phyloP scores from a whole-genome alignment of 2,888 invertebrate species.

The Plagodis pulveraria region DNA sequence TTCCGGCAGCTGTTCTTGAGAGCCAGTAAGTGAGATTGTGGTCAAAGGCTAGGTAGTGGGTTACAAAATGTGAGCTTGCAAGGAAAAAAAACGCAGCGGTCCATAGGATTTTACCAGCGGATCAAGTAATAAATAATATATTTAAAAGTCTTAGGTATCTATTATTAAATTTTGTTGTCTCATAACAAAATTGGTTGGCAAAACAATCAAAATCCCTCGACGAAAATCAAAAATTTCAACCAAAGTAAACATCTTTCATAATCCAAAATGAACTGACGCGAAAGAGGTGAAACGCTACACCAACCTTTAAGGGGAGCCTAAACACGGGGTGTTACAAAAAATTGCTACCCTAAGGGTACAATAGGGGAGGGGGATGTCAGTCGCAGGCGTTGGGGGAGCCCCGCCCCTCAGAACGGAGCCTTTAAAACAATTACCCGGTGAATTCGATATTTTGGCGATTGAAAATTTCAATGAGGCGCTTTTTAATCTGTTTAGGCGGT shows the following conservation, averaged over 20 bases:
- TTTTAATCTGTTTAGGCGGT: slow-evolving; percentile 37
- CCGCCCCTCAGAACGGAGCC: slow-evolving; percentile 47
- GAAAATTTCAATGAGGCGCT: slow-evolving; percentile 16
- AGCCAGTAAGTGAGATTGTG: too few relatives aligned
- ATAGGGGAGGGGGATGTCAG: slow-evolving; percentile 62
- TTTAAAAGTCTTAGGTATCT: too few relatives aligned
- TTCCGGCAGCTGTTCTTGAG: too few relatives aligned
- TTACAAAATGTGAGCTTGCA: too few relatives aligned
- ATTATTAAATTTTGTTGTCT: too few relatives aligned
- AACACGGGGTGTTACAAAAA: slow-evolving; percentile 73
- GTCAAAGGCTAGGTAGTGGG: too few relatives aligned
- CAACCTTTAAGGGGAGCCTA: slow-evolving; percentile 21
- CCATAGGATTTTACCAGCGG: too few relatives aligned
- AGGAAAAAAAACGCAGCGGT: too few relatives aligned
- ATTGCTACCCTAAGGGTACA: slow-evolving; percentile 63
- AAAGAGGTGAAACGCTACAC: slow-evolving; percentile 18
- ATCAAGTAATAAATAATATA: too few relatives aligned
- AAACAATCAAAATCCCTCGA: background rate
- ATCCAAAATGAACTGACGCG: slow-evolving; percentile 4
- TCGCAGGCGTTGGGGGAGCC: slow-evolving; percentile 52
- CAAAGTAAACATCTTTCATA: slow-evolving; percentile 3
- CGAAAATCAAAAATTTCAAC: slow-evolving; percentile 1
- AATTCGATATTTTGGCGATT: slow-evolving; percentile 29
- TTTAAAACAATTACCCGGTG: slow-evolving; percentile 66
- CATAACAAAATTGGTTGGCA: background rate